Evolutionary conservation across 2,797 vertebrate species (phyloP), one percentile per base, ranked within the genome.

Genomic region (Mallotus villosus): DNA sequence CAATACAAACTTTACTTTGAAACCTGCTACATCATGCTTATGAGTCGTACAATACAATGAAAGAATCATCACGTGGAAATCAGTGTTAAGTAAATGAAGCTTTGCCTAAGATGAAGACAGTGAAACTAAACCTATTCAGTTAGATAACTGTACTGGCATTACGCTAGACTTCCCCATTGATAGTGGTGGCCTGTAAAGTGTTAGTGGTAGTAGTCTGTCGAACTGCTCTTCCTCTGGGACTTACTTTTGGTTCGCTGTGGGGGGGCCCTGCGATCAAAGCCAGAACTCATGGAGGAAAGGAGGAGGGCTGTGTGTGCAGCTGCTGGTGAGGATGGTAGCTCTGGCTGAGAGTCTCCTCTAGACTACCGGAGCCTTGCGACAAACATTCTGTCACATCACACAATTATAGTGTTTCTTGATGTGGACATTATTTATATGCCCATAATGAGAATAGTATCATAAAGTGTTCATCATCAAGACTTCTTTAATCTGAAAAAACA

Each of bases 251-350:
- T 80, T 81, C 81, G 58, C 77, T 67, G 77, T 77, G 76, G 86
- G 86, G 86, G 81, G 84, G 80, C 81, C 80, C 77, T 72, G 72
- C 72, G 73, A 83, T 87, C 82, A 87, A 86, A 84, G 82, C 74
- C 78, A 74, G 78, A 81, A 75, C 75, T 83, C 79, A 77, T 77
- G 79, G 84, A 86, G 84, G 81, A 80, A 74, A 82, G 80, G 77
- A 78, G 80, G 78, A 80, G 84, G 75, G 76, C 79, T 76, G 81
- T 74, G 74, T 83, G 77, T 79, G 82, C 79, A 86, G 82, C 82
- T 83, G 79, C 81, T 77, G 75, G 77, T 81, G 80, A 78, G 77
- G 82, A 86, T 87, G 80, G 77, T 77, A 82, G 69, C 67, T 74
- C 78, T 85, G 75, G 79, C 74, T 72, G 61, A 32, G 67, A 77